A percentile compares a stretch with the other conserved stretches of the same genome.
Conservation (phyloP, 2,888 invertebrate species). For the Meiosimyza platycephala region DNA sequence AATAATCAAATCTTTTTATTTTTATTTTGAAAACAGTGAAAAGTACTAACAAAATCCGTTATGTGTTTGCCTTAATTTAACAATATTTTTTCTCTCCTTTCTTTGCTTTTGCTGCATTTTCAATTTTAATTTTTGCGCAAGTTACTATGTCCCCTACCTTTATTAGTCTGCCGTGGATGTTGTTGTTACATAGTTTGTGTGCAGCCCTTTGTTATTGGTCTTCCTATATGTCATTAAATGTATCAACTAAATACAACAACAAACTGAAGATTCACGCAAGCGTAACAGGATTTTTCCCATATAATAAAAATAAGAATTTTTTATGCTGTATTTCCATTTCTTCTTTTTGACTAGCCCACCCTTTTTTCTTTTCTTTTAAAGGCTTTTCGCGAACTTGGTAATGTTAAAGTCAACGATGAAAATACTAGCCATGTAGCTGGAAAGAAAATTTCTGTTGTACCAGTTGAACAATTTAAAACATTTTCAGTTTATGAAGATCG, state of each 20-base stretch:
- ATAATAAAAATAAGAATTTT: not conserved
- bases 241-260: not conserved
- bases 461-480: constrained; percentile 79
- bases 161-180: not conserved
- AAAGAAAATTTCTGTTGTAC: constrained; percentile 61
- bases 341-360: constrained; percentile 22
- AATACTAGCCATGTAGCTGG: constrained; percentile 46
- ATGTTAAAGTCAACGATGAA: constrained; percentile 47
- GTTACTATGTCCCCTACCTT: not conserved
- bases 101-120: not conserved
- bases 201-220: too few relatives aligned
- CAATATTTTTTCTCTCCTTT: not conserved
- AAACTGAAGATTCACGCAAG: not conserved
- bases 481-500: constrained; percentile 81
- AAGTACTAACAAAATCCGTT: too few relatives aligned
- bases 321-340: constrained; percentile 12
- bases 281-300: constrained; percentile 29
- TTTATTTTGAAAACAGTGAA: too few relatives aligned
- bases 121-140: constrained; percentile 8
- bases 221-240: too few relatives aligned
- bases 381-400: constrained; percentile 57
- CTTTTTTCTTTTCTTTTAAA: constrained; percentile 34
- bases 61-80: too few relatives aligned
- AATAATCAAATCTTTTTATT: too few relatives aligned
- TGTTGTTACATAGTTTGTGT: not conserved